Base-by-base conservation (phyloP, 2,888 invertebrate species). In the Polydrusus pterygomalis region DNA sequence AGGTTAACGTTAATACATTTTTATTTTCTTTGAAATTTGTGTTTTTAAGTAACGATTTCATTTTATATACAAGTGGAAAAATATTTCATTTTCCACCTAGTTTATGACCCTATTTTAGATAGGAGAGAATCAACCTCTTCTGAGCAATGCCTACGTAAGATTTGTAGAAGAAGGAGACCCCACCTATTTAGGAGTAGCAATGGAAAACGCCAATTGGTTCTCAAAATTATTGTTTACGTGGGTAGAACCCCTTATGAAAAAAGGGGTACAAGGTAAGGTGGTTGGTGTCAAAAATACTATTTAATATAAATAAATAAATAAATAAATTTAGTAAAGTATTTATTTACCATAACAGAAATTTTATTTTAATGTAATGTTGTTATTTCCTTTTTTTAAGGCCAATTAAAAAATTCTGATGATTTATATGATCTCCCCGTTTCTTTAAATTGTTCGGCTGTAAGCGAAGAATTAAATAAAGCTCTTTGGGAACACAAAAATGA, bases 221-320 rank as follows among this genome's bases (percentile, higher is more conserved):
- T 96, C 96, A 0, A 92, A 92, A 84, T 88, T 97, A n/a, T 87
- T 93, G 25, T 96, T 98, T 86, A 89, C 92, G 77, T 98, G 98
- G 98, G 96, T 97, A 0, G 91, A 93, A 79, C 95, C 95, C 1
- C 87, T 98, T 71, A 93, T 98, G 87, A 87, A 91, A 74, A 96
- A 96, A 89, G 97, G 97, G 0, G 88, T 92, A 15, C 90, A 91
- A 45, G 93, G 93, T 7, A n/a, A n/a, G n/a, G n/a, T n/a, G n/a
- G n/a, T n/a, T n/a, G n/a, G n/a, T 25, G 25, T 25, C 25, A 25
- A 25, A 25, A 25, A 25, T n/a, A n/a, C n/a, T n/a, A n/a, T n/a
- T n/a, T n/a, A n/a, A n/a, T n/a, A n/a, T n/a, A n/a, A n/a, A n/a
- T n/a, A n/a, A n/a, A n/a, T n/a, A n/a, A n/a, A n/a, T n/a, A n/a